Evolutionary conservation across 35 echinoderm and acorn worm genomes (phyloP).

Genomic region (Ptychodera flava): DNA sequence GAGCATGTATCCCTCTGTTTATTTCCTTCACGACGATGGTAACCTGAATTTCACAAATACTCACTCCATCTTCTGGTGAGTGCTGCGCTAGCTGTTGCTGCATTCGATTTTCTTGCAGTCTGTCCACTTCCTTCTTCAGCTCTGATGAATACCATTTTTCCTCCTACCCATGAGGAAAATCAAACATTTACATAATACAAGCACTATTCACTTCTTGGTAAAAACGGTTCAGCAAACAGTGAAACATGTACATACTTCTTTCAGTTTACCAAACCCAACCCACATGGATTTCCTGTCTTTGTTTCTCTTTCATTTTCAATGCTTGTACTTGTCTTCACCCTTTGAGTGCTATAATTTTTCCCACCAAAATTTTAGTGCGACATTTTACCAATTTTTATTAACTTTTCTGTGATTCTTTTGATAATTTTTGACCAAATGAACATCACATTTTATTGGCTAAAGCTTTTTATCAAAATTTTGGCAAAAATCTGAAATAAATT

Average conservation of each 20-base stretch:
- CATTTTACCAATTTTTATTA: too few species aligned
- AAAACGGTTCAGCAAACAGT: neutral
- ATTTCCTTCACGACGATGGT: too few species aligned
- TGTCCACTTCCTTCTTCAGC: constrained; percentile 79
- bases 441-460: too few species aligned
- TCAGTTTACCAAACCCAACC: neutral
- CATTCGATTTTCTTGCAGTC: constrained; percentile 24
- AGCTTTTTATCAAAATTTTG: too few species aligned
- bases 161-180: constrained; percentile 45
- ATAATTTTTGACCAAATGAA: too few species aligned
- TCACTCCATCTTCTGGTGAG: neutral
- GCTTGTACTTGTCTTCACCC: too few species aligned
- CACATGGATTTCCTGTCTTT: neutral
- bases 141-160: constrained; percentile 91
- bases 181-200: neutral
- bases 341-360: too few species aligned
- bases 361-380: too few species aligned
- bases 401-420: too few species aligned
- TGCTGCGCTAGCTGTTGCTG: neutral
- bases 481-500: too few species aligned
- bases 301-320: neutral
- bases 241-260: neutral
- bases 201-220: neutral
- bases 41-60: too few species aligned
- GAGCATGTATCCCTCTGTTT: too few species aligned